phyloP scores from a whole-genome alignment of 2,113 vertebrate species.

The Perognathus longimembris region DNA sequence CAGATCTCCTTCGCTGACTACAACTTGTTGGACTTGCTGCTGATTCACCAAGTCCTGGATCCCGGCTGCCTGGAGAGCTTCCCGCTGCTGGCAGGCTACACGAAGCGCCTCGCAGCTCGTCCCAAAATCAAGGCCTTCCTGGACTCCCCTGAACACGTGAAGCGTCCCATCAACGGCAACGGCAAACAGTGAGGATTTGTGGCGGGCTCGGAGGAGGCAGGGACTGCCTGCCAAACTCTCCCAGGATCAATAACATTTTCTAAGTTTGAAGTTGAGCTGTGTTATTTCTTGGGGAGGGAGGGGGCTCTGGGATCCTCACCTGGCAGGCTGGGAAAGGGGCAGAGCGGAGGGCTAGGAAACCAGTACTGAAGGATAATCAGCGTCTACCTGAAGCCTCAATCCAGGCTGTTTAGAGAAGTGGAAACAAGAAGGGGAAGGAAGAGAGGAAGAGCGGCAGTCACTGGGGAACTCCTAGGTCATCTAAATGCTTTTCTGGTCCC shows the following conservation, averaged over 20 bases:
- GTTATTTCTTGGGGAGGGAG: neutral
- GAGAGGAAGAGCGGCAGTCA: neutral
- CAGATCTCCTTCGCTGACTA: conserved; percentile 89
- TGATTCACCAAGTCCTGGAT: conserved; percentile 83
- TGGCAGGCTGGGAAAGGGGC: neutral
- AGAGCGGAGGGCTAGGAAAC: neutral
- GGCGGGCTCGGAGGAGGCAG: rapidly evolving
- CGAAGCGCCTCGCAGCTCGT: conserved; percentile 78
- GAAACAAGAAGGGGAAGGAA: neutral
- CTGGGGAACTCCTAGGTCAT: neutral
- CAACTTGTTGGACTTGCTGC: conserved; percentile 87
- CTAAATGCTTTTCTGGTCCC: rapidly evolving
- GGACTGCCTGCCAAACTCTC: neutral
- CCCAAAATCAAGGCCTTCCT: conserved; percentile 86
- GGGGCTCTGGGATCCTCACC: neutral
- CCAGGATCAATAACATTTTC: conserved; percentile 57
- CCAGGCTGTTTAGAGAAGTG: neutral
- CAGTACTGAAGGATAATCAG: neutral
- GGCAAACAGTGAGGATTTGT: conserved; percentile 85
- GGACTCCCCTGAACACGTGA: conserved; percentile 82
- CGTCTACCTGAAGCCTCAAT: neutral
- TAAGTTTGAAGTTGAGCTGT: neutral
- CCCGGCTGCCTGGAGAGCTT: conserved; percentile 84
- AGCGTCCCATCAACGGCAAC: conserved; percentile 87
- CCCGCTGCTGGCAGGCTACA: conserved; percentile 85